phyloP scores from a whole-genome alignment of 2,113 vertebrate species.

The Uria lomvia region DNA sequence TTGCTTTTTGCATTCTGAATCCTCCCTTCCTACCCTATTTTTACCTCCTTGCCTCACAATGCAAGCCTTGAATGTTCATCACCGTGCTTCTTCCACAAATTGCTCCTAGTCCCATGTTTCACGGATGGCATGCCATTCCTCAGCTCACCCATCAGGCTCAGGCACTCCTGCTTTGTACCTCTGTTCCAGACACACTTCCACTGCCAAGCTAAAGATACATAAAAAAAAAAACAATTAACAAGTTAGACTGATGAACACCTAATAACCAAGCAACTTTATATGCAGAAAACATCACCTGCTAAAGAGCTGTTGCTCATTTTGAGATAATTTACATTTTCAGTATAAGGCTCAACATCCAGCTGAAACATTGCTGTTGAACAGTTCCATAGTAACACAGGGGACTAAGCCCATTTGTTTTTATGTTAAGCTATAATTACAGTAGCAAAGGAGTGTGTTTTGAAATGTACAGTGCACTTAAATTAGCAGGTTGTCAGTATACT shows the following conservation, averaged over 20 bases:
- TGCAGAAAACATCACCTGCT: neutral
- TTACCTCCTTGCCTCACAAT: neutral
- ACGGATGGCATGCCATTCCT: neutral
- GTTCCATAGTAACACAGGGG: neutral
- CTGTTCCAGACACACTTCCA: neutral
- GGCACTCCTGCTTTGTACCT: neutral
- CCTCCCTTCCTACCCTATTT: neutral
- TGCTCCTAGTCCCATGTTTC: neutral
- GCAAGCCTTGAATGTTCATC: neutral
- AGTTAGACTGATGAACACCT: neutral
- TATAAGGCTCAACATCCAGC: neutral
- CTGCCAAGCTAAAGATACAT: neutral
- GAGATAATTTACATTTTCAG: neutral
- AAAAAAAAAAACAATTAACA: neutral
- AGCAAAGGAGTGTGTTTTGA: neutral
- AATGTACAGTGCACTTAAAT: neutral
- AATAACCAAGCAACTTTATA: neutral
- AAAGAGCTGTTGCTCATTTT: neutral
- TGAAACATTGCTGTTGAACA: neutral
- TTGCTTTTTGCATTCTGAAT: neutral
- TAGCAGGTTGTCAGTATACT: neutral
- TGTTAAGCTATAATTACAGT: neutral
- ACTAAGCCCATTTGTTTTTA: neutral
- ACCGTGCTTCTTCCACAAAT: neutral
- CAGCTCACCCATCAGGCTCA: neutral